phyloP scores from a whole-genome alignment of 1,140 invertebrate genomes.

The Ceratosolen solmsi region DNA sequence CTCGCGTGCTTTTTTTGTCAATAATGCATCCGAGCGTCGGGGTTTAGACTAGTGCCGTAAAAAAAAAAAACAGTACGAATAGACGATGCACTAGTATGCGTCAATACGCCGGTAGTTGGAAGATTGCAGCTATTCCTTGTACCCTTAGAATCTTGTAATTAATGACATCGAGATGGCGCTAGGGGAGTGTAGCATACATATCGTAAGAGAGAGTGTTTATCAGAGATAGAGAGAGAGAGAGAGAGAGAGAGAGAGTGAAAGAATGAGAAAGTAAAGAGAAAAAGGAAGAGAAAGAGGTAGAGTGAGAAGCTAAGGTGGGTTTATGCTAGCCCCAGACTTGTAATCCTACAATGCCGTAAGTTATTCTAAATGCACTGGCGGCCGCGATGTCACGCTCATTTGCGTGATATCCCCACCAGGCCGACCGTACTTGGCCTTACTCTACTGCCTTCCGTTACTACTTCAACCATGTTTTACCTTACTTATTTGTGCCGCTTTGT shows the following conservation, averaged over 20 bases:
- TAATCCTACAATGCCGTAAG: constrained; percentile 72
- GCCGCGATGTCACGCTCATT: constrained; percentile 49
- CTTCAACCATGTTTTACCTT: constrained; percentile 31
- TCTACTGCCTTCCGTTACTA: constrained; percentile 20
- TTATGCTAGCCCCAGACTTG: constrained; percentile 68
- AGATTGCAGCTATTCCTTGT: constrained; percentile 60
- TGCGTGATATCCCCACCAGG: constrained; percentile 58
- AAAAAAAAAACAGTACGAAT: neutral
- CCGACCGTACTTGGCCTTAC: constrained; percentile 1
- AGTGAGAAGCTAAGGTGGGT: constrained; percentile 63
- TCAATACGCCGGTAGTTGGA: constrained; percentile 46
- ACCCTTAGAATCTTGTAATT: constrained; percentile 71
- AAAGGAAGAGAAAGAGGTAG: neutral
- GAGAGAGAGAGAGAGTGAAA: neutral
- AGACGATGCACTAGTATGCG: neutral
- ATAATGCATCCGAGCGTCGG: no score
- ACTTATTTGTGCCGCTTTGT: constrained; percentile 22
- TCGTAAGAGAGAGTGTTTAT: constrained; percentile 22
- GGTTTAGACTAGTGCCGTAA: neutral
- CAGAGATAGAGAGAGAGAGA: neutral
- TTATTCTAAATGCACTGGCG: constrained; percentile 73
- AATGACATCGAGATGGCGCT: constrained; percentile 60
- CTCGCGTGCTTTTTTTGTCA: no score
- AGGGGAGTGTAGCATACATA: constrained; percentile 57
- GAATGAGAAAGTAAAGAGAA: neutral